Evolutionary conservation across 2,797 vertebrate species (phyloP), one percentile per base, ranked within the genome.

Genomic region (Hydrolagus colliei): DNA sequence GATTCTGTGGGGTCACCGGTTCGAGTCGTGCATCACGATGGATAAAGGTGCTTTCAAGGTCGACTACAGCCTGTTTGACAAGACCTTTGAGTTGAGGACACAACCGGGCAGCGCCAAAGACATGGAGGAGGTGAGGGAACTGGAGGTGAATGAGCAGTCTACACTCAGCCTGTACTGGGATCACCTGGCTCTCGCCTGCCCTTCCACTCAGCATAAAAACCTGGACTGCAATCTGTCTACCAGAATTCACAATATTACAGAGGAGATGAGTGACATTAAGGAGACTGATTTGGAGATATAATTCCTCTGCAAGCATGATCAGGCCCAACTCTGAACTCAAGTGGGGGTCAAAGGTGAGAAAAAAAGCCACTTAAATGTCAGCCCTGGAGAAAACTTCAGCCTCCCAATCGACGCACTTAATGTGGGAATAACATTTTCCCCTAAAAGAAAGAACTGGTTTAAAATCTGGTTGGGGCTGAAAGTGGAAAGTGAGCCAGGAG

Each of bases 1-100:
- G 90, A 93, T 95, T 88, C 91, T 96, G 75, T 96, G 95, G 95
- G 95, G 95, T 2, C 91, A 95, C 84, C 93, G 94, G 18, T 96
- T 96, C 0, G 95, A 96, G 87, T 95, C 94, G 1, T 96, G 94
- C 89, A 95, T 96, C 89, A 93, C 92, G 11, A 86, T 96, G 90
- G 95, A 96, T 89, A 95, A 95, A 71, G 96, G 93, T 0, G 95
- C 92, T 0, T 96, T 95, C 89, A 92, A 85, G 0, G 96, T 95
- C 84, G 95, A 96, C 90, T 94, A 94, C 88, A 92, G 90, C 85
- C 92, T 92, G 3, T 96, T 96, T 63, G 90, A 96, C 87, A 95
- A 95, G 91, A 94, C 93, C 61, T 96, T 96, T 0, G 93, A 96
- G 87, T 93, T 96, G 20, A 93, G 94, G 88, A 95, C 93, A 0